Base-by-base conservation (phyloP, 2,113 vertebrate genomes). In the Sapayoa aenigma region DNA sequence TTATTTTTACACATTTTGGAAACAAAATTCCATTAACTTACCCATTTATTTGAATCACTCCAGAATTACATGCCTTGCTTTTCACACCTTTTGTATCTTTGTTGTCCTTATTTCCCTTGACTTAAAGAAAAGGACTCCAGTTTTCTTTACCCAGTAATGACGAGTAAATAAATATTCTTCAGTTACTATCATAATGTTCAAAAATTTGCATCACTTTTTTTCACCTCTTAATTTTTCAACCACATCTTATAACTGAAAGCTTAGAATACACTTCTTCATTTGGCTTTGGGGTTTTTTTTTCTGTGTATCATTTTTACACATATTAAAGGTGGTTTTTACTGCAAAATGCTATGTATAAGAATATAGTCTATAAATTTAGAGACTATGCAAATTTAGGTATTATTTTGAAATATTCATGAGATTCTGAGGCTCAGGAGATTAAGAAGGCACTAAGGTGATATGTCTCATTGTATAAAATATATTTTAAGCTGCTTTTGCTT, bases 401-500 rank as follows among this genome's bases (percentile, higher is more conserved):
- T 94, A 56, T 18, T 90, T 81, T 90, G 76, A 90, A 94, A 92
- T 90, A 93, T 90, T 93, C 15, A 81, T 94, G 83, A 86, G 68
- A 81, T 71, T 93, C 33, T 11, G 3, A 60, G 87, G 68, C 87
- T 95, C 65, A 78, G 52, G 52, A 93, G 93, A 93, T 96, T 93
- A 96, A 88, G 68, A 84, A 84, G 35, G 42, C 20, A 73, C 68
- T 92, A 77, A 93, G 72, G 76, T 93, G 91, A 89, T 90, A 90
- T 90, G 69, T 89, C 76, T 85, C 59, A 39, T 93, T 53, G 83
- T 71, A 89, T 46, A 63, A 80, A 90, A 86, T 41, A 7, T 88
- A 44, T 86, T 95, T 92, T 92, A 94, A 94, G 89, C 86, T 79
- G 68, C 92, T 95, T 94, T 76, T 90, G 53, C 80, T 81, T 90